Conservation (phyloP, 2,113 vertebrate species). For the Eulemur macaco region DNA sequence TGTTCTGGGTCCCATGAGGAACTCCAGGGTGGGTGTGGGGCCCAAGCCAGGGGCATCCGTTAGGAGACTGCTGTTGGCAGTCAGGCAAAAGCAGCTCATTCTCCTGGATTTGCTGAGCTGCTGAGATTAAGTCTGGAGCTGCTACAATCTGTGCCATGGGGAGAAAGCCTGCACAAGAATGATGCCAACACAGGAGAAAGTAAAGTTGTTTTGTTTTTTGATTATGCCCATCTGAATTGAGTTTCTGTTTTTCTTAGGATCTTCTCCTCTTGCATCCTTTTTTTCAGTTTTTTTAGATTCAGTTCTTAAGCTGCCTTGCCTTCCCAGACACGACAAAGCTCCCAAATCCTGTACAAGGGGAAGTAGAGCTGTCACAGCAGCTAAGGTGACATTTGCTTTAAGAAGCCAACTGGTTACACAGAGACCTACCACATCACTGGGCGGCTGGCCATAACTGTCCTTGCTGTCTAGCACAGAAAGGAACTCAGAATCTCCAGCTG, state of each 20-base stretch:
- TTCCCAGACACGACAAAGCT: background rate
- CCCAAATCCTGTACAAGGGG: background rate
- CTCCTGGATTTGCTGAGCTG: background rate
- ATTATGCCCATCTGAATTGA: background rate
- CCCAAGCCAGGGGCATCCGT: background rate
- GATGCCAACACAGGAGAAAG: background rate
- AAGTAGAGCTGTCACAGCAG: background rate
- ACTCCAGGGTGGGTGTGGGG: background rate
- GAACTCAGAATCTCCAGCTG: background rate
- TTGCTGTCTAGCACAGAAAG: background rate
- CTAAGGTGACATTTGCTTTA: background rate
- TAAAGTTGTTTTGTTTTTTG: background rate
- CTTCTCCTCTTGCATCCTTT: background rate
- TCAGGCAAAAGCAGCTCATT: background rate
- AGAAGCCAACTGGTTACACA: background rate
- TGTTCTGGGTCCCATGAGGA: background rate
- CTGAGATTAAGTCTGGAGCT: background rate
- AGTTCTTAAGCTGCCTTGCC: background rate
- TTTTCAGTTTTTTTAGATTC: background rate
- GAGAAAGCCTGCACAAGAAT: background rate
- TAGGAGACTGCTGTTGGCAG: background rate
- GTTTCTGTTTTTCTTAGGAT: conserved; percentile 24
- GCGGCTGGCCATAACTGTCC: too few species aligned
- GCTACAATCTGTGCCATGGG: background rate
- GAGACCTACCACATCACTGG: background rate